A percentile compares a stretch with the other conserved stretches of the same genome.
Conservation (phyloP, 2,113 vertebrate genomes). For the Miniopterus natalensis region DNA sequence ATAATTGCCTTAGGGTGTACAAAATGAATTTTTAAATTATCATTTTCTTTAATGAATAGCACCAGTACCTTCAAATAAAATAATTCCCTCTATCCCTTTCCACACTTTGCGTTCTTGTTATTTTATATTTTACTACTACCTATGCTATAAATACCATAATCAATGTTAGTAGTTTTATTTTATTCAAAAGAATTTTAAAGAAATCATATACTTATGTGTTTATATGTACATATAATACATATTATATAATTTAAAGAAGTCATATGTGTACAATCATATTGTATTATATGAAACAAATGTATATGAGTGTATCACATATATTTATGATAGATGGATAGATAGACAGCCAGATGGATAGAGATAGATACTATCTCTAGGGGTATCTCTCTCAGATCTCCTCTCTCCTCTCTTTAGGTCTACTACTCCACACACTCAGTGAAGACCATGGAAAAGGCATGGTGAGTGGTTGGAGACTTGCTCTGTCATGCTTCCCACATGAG, state of each 20-base stretch:
- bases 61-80: constrained; percentile 24
- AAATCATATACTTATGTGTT: background rate
- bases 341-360: background rate
- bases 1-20: constrained; percentile 8
- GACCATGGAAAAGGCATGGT: background rate
- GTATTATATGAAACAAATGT: background rate
- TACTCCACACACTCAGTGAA: background rate
- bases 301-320: background rate
- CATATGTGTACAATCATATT: background rate
- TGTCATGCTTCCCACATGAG: background rate
- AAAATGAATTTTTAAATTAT: constrained; percentile 15
- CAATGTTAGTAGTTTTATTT: constrained; percentile 13
- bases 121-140: background rate
- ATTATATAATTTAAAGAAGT: background rate
- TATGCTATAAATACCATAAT: background rate
- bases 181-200: background rate
- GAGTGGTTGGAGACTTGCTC: background rate
- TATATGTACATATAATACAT: background rate
- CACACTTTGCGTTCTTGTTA: background rate
- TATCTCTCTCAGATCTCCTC: background rate
- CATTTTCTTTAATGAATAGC: background rate
- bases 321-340: background rate
- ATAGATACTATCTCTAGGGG: background rate
- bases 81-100: background rate
- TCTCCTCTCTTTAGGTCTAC: background rate